phyloP scores from a whole-genome alignment of 2,888 invertebrate genomes.

The Gymnoscelis rufifasciata region DNA sequence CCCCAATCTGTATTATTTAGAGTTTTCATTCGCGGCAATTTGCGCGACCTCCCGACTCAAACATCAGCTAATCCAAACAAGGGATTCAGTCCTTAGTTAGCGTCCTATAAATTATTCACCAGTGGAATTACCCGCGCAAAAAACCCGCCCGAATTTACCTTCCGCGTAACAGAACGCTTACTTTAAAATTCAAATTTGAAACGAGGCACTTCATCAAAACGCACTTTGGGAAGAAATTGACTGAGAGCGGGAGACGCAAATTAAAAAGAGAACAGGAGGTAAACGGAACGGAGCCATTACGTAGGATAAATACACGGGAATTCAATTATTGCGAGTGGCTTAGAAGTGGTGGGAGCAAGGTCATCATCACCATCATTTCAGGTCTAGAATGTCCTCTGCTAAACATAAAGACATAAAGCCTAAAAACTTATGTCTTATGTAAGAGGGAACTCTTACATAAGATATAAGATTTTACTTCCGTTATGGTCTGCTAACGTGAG shows the following conservation, averaged over 20 bases:
- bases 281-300: not conserved
- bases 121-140: slow-evolving; percentile 53
- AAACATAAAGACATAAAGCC: too few species aligned
- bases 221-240: slow-evolving; percentile 16
- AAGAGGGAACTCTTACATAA: too few species aligned
- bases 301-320: not conserved
- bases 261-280: not conserved
- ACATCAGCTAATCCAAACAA: slow-evolving; percentile 29
- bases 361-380: too few species aligned
- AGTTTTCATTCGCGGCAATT: slow-evolving; percentile 4
- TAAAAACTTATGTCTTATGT: too few species aligned
- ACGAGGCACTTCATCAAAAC: slow-evolving; percentile 38
- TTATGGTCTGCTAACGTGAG: too few species aligned
- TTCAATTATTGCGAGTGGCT: too few species aligned
- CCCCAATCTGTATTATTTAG: not conserved
- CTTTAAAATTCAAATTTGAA: slow-evolving; percentile 74
- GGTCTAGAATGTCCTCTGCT: too few species aligned
- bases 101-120: slow-evolving; percentile 51
- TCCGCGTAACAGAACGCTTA: slow-evolving; percentile 64
- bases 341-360: too few species aligned
- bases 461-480: too few species aligned
- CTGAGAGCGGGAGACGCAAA: not conserved
- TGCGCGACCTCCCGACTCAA: slow-evolving; percentile 12
- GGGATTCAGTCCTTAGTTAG: slow-evolving; percentile 31
- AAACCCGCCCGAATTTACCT: slow-evolving; percentile 62